Percentiles rank a stretch among this genome's conserved stretches.
Evolutionary conservation across 1,140 invertebrate species (phyloP).

Genomic region (Coboldia fuscipes): DNA sequence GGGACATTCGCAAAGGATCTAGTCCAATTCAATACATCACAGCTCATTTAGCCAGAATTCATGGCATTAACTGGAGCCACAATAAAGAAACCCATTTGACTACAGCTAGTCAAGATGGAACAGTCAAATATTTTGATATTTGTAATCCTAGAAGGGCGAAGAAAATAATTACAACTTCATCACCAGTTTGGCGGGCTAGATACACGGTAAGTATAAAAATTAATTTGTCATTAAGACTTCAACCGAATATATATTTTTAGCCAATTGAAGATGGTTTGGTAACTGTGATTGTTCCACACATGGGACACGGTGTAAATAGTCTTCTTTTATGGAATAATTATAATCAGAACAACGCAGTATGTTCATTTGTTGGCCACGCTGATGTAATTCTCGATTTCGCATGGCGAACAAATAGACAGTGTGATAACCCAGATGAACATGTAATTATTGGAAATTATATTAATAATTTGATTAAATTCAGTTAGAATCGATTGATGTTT

Average conservation of each 20-base stretch:
- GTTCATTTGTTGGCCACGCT: conserved; percentile 77
- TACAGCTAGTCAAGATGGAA: conserved; percentile 86
- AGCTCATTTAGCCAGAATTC: conserved; percentile 80
- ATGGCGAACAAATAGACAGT: conserved; percentile 45
- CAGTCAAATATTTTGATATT: conserved; percentile 87
- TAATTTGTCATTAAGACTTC: neutral
- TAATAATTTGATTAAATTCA: too few relatives aligned
- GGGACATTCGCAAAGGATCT: conserved; percentile 79
- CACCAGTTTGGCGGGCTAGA: conserved; percentile 83
- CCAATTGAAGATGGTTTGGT: conserved; percentile 84
- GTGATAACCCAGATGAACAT: neutral
- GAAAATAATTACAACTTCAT: conserved; percentile 58
- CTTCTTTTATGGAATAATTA: conserved; percentile 61
- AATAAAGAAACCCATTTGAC: conserved; percentile 64
- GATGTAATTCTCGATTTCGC: conserved; percentile 90
- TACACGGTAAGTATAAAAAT: conserved; percentile 40
- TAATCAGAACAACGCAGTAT: conserved; percentile 46
- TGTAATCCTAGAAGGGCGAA: conserved; percentile 61
- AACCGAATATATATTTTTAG: conserved; percentile 20
- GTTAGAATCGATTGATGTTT: conserved; percentile 21
- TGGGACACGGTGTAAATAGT: conserved; percentile 57
- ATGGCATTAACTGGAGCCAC: conserved; percentile 86
- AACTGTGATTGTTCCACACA: conserved; percentile 68
- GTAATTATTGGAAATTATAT: too few relatives aligned
- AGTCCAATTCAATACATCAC: conserved; percentile 80